These are phyloP conservation scores for Mus caroli DNA, from an alignment of 2,797 vertebrate species.

Conservation along the genomic window DNA sequence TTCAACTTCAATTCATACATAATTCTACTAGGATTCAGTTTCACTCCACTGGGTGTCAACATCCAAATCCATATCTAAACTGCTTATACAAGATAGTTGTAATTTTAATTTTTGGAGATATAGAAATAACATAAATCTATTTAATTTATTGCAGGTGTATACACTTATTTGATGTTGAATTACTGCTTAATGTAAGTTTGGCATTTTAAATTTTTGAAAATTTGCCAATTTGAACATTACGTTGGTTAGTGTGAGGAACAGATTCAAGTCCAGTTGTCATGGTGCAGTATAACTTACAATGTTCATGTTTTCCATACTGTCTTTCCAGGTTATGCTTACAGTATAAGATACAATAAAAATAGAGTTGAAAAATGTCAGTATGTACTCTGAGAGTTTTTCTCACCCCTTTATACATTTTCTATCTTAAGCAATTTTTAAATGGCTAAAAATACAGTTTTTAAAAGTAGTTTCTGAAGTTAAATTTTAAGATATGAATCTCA, in stretches of 20 bases:
- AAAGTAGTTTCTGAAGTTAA: neutral
- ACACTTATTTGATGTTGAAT: neutral
- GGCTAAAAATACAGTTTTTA: neutral
- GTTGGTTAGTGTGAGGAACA: neutral
- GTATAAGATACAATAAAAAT: neutral
- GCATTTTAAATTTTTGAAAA: neutral
- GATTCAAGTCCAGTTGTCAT: neutral
- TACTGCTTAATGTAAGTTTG: neutral
- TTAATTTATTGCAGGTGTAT: neutral
- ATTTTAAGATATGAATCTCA: neutral
- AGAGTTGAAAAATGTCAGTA: neutral
- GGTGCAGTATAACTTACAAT: neutral
- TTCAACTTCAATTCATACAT: neutral
- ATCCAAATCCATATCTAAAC: neutral
- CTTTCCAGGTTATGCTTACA: neutral
- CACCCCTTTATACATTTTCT: neutral
- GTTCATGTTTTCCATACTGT: neutral
- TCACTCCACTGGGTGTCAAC: neutral
- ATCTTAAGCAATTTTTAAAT: neutral
- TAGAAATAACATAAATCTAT: neutral
- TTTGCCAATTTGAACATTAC: neutral
- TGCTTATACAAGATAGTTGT: neutral
- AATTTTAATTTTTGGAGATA: neutral
- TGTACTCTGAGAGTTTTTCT: neutral
- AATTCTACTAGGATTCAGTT: neutral